These are phyloP conservation scores for Sinonovacula constricta DNA, from an alignment of 1,140 invertebrate species.

Conservation along the genomic window DNA sequence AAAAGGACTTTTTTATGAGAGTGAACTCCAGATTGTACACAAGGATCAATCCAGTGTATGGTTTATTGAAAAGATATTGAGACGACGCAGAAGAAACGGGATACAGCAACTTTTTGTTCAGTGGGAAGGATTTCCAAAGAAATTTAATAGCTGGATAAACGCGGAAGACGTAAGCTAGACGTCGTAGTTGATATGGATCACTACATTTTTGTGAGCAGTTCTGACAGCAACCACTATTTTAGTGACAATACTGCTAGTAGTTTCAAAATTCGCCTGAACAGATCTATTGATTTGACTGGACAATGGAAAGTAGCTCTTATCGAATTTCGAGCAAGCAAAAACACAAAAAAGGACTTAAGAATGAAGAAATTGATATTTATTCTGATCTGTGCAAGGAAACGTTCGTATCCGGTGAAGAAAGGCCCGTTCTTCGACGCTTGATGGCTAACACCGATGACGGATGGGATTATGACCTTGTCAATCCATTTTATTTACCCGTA, in stretches of 20 bases:
- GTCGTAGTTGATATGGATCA: no score
- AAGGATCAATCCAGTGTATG: background rate
- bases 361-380: no score
- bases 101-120: background rate
- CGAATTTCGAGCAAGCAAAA: constrained; percentile 14
- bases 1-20: background rate
- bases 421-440: no score
- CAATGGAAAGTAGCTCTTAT: background rate
- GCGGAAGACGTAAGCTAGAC: no score
- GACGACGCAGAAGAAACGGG: background rate
- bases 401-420: no score
- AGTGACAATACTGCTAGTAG: background rate
- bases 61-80: background rate
- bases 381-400: no score
- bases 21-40: background rate
- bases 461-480: no score
- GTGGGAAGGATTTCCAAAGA: background rate
- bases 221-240: background rate
- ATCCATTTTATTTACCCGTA: no score
- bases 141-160: background rate
- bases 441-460: no score
- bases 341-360: background rate
- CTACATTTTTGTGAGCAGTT: no score
- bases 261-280: constrained; percentile 9
- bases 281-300: background rate